These are phyloP conservation scores for Aporophyla nigra DNA, from an alignment of 2,888 invertebrate species.

Conservation along the genomic window DNA sequence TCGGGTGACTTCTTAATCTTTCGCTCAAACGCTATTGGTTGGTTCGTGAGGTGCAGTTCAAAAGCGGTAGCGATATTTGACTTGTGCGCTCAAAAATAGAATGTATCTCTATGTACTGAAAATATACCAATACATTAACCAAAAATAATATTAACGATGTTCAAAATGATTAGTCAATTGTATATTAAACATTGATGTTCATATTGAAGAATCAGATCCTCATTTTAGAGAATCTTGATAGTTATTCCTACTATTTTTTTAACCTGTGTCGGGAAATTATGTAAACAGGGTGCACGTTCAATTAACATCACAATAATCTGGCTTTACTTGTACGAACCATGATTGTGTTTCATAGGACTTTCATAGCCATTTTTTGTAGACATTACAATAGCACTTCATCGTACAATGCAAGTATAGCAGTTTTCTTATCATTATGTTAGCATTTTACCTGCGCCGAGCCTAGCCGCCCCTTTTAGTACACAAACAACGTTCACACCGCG, in stretches of 20 bases:
- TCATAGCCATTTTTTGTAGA: background rate
- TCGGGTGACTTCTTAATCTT: conserved; percentile 84
- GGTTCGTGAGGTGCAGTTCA: conserved; percentile 31
- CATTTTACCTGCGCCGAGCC: background rate
- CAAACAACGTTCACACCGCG: background rate
- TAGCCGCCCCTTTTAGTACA: background rate
- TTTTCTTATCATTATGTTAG: background rate
- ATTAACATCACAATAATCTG: background rate
- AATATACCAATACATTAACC: too few species aligned
- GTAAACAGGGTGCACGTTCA: background rate
- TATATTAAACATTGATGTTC: background rate
- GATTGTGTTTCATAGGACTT: background rate
- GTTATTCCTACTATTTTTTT: background rate
- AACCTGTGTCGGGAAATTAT: background rate
- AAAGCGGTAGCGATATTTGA: conserved; percentile 55
- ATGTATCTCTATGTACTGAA: background rate
- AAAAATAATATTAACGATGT: background rate
- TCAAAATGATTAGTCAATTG: background rate
- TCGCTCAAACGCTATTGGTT: conserved; percentile 72
- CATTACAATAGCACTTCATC: too few species aligned
- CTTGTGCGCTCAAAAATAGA: background rate
- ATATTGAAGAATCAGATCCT: background rate
- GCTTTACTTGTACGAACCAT: too few species aligned
- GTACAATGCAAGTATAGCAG: background rate
- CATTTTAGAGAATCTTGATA: background rate